These are phyloP conservation scores for Noctua pronuba DNA, from an alignment of 2,888 invertebrate species.

Conservation along the genomic window DNA sequence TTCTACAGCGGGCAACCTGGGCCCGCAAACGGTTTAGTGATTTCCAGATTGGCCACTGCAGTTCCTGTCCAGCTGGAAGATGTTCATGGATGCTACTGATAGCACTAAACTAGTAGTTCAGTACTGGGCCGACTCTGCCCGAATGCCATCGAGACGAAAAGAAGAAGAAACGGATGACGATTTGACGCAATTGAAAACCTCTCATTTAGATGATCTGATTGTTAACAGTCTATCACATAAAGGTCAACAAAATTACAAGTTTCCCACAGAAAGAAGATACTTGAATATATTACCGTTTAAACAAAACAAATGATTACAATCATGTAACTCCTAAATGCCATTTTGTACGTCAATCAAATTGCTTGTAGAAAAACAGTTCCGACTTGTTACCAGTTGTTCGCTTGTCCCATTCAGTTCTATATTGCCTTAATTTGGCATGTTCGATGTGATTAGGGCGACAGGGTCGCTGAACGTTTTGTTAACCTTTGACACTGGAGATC, in stretches of 20 bases:
- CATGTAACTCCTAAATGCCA: constrained; percentile 78
- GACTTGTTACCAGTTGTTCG: constrained; percentile 62
- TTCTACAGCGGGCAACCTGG: too few species aligned
- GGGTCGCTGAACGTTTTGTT: constrained; percentile 66
- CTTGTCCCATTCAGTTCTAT: constrained; percentile 57
- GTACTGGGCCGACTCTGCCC: too few species aligned
- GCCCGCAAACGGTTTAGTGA: too few species aligned
- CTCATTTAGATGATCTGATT: not conserved
- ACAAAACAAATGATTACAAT: constrained; percentile 81
- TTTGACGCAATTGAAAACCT: not conserved
- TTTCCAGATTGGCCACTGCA: too few species aligned
- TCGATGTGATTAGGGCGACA: constrained; percentile 67
- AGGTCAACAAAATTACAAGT: not conserved
- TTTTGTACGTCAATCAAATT: constrained; percentile 84
- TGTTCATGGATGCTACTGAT: too few species aligned
- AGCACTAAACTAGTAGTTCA: too few species aligned
- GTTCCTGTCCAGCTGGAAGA: too few species aligned
- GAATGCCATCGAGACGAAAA: too few species aligned
- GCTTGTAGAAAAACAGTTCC: constrained; percentile 69
- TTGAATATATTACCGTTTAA: not conserved
- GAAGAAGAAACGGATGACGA: too few species aligned
- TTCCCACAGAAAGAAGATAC: not conserved
- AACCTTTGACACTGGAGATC: constrained; percentile 70
- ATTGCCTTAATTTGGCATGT: constrained; percentile 76
- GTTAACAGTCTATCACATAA: not conserved